A percentile compares a stretch with the other conserved stretches of the same genome.
These are phyloP conservation scores for Ophiodon elongatus DNA, from an alignment of 2,113 vertebrate species.

Conservation along the genomic window DNA sequence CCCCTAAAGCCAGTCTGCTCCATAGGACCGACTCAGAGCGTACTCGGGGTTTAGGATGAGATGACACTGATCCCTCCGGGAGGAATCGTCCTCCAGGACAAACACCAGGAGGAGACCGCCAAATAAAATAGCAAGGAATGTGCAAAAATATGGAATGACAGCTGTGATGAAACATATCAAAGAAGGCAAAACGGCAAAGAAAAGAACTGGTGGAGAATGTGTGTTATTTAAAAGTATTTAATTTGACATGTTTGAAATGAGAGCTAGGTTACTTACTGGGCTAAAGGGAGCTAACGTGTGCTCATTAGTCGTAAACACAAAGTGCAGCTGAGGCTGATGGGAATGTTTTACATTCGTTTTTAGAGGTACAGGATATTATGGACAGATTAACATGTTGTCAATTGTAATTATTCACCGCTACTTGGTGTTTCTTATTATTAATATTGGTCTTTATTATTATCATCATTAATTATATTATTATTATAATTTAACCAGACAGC, in stretches of 20 bases:
- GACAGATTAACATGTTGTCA: too few relatives aligned
- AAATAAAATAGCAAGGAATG: too few relatives aligned
- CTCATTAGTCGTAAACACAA: background rate
- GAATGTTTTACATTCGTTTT: background rate
- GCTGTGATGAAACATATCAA: too few relatives aligned
- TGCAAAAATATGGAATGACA: background rate
- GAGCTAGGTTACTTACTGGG: too few relatives aligned
- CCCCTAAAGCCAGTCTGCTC: slow-evolving; percentile 11
- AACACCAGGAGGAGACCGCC: too few relatives aligned
- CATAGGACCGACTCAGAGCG: background rate
- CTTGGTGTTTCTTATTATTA: background rate
- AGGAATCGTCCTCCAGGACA: background rate
- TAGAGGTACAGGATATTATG: background rate
- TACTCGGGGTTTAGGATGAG: slow-evolving; percentile 21
- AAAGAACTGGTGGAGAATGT: background rate
- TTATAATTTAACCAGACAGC: too few relatives aligned
- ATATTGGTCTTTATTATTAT: background rate
- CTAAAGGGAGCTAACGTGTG: background rate
- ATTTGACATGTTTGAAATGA: background rate
- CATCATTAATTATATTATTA: too few relatives aligned
- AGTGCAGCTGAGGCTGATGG: too few relatives aligned
- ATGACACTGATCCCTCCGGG: background rate
- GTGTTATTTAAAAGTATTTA: background rate
- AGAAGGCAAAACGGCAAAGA: background rate
- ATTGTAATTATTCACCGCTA: background rate